Conservation (phyloP, 2,113 vertebrate species). For the Anthoscopus minutus region DNA sequence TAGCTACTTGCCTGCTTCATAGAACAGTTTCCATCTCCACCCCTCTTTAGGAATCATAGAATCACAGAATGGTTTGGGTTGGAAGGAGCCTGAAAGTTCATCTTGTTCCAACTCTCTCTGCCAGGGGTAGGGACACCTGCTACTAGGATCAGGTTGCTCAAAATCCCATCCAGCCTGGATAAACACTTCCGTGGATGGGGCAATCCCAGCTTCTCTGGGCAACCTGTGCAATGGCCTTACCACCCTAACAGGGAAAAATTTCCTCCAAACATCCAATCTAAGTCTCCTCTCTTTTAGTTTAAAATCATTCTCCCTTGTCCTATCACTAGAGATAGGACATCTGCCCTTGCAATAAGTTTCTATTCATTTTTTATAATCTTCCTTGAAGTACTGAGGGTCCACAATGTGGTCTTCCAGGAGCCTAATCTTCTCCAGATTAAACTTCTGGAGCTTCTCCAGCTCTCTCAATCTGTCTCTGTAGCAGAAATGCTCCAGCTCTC, state of each 20-base stretch:
- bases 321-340: not conserved
- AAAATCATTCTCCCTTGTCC: not conserved
- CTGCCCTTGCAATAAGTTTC: not conserved
- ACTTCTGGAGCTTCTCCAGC: not conserved
- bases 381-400: not conserved
- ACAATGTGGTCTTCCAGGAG: not conserved
- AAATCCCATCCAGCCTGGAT: not conserved
- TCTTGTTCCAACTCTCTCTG: accelerated
- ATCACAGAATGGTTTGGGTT: not conserved
- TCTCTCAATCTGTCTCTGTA: not conserved
- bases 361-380: not conserved
- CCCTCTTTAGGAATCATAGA: not conserved
- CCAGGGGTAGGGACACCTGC: not conserved
- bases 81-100: not conserved
- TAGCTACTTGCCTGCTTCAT: not conserved
- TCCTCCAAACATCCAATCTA: not conserved
- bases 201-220: not conserved
- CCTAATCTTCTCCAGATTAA: not conserved
- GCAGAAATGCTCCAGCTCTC: not conserved
- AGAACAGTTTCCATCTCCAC: not conserved
- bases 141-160: not conserved
- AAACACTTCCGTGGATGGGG: not conserved
- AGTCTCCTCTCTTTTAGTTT: not conserved
- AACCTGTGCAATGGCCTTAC: not conserved
- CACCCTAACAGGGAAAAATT: not conserved